phyloP scores from a whole-genome alignment of 2,797 vertebrate genomes.

The Coregonus suidteri region DNA sequence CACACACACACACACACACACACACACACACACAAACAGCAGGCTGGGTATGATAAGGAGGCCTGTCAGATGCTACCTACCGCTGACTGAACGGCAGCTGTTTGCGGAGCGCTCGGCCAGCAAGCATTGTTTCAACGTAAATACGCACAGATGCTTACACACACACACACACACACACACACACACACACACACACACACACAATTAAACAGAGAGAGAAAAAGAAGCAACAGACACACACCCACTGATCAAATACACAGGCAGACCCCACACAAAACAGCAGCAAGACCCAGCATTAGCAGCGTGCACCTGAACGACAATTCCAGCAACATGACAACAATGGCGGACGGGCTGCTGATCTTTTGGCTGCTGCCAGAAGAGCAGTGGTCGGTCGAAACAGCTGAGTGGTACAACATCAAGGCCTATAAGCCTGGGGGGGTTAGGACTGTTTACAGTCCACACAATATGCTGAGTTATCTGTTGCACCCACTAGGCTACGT shows the following conservation, averaged over 20 bases:
- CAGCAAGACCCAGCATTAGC: slow-evolving; percentile 58
- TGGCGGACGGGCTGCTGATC: neutral
- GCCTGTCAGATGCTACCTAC: neutral
- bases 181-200: neutral
- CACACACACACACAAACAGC: neutral
- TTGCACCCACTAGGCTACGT: neutral
- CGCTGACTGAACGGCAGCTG: slow-evolving; percentile 2
- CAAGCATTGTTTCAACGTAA: neutral
- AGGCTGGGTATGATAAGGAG: no score
- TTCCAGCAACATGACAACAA: slow-evolving; percentile 71
- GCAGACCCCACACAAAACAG: slow-evolving; percentile 36
- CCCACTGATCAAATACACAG: slow-evolving; percentile 12
- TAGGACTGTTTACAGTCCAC: neutral
- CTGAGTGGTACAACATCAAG: slow-evolving; percentile 65
- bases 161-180: neutral
- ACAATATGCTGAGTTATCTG: neutral
- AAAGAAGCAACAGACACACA: neutral
- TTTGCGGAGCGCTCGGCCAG: neutral
- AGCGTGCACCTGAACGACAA: slow-evolving; percentile 69
- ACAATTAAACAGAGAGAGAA: slow-evolving; percentile 4
- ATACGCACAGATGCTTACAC: slow-evolving; percentile 5
- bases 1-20: neutral
- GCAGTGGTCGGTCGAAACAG: slow-evolving; percentile 71
- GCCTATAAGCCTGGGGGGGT: neutral
- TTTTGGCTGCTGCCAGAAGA: slow-evolving; percentile 43